Percentiles rank a stretch among this genome's conserved stretches.
Evolutionary conservation across 1,140 invertebrate species (phyloP).

Genomic region (Ceratina australensis): DNA sequence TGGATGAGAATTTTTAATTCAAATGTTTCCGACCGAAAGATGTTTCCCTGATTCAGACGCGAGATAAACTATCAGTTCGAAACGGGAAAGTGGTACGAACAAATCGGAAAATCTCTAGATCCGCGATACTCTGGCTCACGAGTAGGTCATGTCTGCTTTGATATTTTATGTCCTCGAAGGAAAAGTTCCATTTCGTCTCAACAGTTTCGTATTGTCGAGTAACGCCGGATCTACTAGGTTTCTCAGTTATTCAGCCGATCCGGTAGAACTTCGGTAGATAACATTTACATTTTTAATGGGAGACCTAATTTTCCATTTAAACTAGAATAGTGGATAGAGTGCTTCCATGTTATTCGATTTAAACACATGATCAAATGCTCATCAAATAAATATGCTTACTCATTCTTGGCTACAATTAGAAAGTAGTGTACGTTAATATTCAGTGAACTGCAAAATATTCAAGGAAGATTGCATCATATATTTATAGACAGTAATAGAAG

Average conservation of each 20-base stretch:
- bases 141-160: neutral
- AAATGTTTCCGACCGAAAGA: no score
- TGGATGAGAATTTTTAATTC: no score
- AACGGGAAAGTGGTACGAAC: neutral
- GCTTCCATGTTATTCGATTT: neutral
- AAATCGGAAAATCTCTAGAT: neutral
- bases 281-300: conserved; percentile 7
- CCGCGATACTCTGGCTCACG: conserved; percentile 10
- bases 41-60: neutral
- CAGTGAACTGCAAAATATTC: no score
- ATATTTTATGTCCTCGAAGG: conserved; percentile 21
- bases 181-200: conserved; percentile 2
- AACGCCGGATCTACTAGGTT: neutral
- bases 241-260: conserved; percentile 1
- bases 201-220: neutral
- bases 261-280: neutral
- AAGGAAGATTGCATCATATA: no score
- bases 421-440: no score
- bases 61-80: neutral
- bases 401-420: no score
- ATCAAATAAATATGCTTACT: neutral
- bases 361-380: no score
- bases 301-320: neutral
- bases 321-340: neutral
- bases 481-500: no score